Conservation (phyloP, 2,888 invertebrate genomes). For the Pterobdella sp. region DNA sequence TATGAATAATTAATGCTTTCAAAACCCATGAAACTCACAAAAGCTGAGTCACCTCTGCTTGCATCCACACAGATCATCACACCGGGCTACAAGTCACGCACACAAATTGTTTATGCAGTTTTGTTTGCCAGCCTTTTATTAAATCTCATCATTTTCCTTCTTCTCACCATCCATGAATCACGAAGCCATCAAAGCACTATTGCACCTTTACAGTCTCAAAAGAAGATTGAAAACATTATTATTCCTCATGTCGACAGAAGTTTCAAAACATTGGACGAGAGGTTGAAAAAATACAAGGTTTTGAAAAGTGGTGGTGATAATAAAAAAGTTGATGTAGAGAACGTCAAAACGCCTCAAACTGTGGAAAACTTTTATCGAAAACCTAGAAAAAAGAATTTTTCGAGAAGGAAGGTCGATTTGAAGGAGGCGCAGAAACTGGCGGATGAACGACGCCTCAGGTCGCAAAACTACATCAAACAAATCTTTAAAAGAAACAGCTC, state of each 20-base stretch:
- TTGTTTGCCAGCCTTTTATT: constrained; percentile 3
- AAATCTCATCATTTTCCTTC: not conserved
- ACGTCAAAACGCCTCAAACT: no score
- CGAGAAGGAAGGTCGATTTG: not conserved
- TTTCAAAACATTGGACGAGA: not conserved
- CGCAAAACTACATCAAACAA: not conserved
- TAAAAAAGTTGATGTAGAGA: no score
- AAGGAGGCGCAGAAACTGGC: not conserved
- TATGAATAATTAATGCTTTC: no score
- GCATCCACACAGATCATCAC: not conserved
- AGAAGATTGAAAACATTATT: not conserved
- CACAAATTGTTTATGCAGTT: not conserved
- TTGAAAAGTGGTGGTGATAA: not conserved
- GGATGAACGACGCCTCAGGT: not conserved
- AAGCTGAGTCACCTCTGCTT: not conserved
- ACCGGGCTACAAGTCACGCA: not conserved
- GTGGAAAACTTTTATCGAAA: no score
- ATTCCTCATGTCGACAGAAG: not conserved
- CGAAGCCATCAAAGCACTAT: not conserved
- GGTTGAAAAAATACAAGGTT: not conserved
- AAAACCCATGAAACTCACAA: no score
- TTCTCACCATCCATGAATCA: not conserved
- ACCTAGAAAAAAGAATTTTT: not conserved
- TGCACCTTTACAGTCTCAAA: not conserved
- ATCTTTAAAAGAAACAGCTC: not conserved